A percentile compares a stretch with the other conserved stretches of the same genome.
phyloP scores from a whole-genome alignment of 1,140 invertebrate species.

The Meloidogyne exigua region DNA sequence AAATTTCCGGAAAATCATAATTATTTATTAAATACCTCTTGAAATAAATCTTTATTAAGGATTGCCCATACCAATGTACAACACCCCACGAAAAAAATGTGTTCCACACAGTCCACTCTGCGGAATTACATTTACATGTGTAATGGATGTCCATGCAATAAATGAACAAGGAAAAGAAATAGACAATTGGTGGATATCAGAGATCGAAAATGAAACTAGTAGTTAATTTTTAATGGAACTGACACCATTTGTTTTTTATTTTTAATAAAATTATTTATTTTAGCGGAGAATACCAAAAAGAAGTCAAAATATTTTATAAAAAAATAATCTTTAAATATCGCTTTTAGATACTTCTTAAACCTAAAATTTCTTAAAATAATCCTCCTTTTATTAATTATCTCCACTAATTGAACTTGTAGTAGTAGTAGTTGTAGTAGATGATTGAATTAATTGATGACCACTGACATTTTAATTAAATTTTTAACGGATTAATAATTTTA shows the following conservation, averaged over 20 bases:
- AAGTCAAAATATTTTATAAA: not conserved
- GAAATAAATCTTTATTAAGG: not conserved
- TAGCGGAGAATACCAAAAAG: not conserved
- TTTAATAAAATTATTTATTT: no score
- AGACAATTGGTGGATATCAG: slow-evolving; percentile 17
- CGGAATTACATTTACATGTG: slow-evolving; percentile 23
- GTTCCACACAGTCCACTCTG: slow-evolving; percentile 21
- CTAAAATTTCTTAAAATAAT: not conserved
- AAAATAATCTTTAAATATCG: not conserved
- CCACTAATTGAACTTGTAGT: not conserved
- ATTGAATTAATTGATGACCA: not conserved
- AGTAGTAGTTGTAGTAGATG: not conserved
- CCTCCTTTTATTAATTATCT: not conserved
- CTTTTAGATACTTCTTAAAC: not conserved
- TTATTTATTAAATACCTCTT: no score
- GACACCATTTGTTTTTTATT: no score
- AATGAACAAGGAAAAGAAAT: not conserved
- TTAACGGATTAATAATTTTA: not conserved
- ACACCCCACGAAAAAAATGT: slow-evolving; percentile 22
- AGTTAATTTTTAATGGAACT: not conserved
- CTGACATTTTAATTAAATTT: not conserved
- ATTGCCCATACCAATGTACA: slow-evolving; percentile 10
- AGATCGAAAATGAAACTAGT: not conserved
- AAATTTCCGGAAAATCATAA: no score
- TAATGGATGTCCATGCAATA: slow-evolving; percentile 26